Evolutionary conservation across 2,888 invertebrate genomes (phyloP), one percentile per base, ranked within the genome.

Genomic region (Machimus rusticus): DNA sequence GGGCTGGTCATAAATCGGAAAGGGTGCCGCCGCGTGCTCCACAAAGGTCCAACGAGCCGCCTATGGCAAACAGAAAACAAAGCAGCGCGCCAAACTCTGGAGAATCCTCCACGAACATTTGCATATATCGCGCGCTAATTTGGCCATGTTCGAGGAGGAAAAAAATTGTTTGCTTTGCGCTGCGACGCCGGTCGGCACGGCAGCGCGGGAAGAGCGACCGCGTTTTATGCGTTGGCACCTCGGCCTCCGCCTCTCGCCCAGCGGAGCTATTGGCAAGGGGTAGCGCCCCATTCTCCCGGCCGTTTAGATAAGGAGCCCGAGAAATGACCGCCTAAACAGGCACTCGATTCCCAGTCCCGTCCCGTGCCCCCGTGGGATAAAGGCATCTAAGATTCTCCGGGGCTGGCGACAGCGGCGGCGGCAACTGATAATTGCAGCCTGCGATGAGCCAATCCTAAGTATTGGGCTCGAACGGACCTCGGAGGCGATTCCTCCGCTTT

Each of bases 341-440:
- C 16, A 23, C 6, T 51, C 51, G 51, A 76, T 46, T 28, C 55
- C 9, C 43, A 8, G 39, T 16, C 51, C 57, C n/a, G n/a, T n/a
- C n/a, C n/a, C n/a, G n/a, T n/a, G n/a, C n/a, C n/a, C n/a, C n/a
- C 31, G 14, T 19, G 82, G 37, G 19, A 51, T 14, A 82, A 37
- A 23, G 37, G 19, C n/a, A 1, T 57, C 37, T n/a, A n/a, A 82
- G 51, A 79, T 79, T 43, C 39, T 9, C 12, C 43, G 43, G 28
- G 34, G 76, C 76, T 23, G 76, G 51, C 51, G 51, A 46, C 79
- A 79, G 55, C 46, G 87, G 79, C 79, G 78, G 34, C 76, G 84
- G 77, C 76, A 37, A 74, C 51, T 37, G 86, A 86, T 88, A 88
- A 88, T 88, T 88, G 82, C 88, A 86, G 86, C 81, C 84, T 77